phyloP scores from a whole-genome alignment of 2,888 invertebrate genomes.

The Dexiosoma caninum region DNA sequence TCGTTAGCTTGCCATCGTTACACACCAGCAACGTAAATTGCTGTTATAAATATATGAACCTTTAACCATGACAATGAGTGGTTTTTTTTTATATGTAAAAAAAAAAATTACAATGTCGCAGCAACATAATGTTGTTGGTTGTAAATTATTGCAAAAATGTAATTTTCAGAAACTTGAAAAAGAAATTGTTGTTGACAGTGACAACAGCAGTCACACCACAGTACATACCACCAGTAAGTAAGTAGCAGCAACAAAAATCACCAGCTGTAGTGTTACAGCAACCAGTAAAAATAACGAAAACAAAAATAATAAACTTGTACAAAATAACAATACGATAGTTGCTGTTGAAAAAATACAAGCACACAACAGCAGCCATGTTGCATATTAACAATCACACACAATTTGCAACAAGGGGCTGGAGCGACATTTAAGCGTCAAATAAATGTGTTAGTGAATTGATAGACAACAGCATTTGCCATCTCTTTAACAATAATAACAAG shows the following conservation, averaged over 20 bases:
- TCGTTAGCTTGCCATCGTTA: background rate
- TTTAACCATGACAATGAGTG: constrained; percentile 61
- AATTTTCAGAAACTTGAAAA: background rate
- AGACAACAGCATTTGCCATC: constrained; percentile 45
- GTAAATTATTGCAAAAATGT: constrained; percentile 33
- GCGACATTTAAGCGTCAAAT: constrained; percentile 26
- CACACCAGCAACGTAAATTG: constrained; percentile 7
- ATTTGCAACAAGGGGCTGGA: constrained; percentile 18
- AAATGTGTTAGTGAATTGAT: constrained; percentile 58
- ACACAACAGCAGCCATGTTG: constrained; percentile 41
- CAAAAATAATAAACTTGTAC: constrained; percentile 46
- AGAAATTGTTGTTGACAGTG: constrained; percentile 57
- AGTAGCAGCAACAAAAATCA: background rate
- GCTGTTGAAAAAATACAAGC: background rate
- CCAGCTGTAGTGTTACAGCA: constrained; percentile 29
- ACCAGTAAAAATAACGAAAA: constrained; percentile 50
- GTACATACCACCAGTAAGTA: background rate
- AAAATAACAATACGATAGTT: constrained; percentile 32
- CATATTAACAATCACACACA: constrained; percentile 48
- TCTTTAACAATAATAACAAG: constrained; percentile 36
- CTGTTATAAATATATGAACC: constrained; percentile 38
- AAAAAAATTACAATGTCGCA: constrained; percentile 9
- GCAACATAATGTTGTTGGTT: constrained; percentile 54
- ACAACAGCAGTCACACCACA: constrained; percentile 29
- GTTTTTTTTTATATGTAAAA: background rate